Percentiles rank a stretch among this genome's conserved stretches.
Evolutionary conservation across 2,113 vertebrate species (phyloP).

Genomic region (Nyctereutes procyonoides): DNA sequence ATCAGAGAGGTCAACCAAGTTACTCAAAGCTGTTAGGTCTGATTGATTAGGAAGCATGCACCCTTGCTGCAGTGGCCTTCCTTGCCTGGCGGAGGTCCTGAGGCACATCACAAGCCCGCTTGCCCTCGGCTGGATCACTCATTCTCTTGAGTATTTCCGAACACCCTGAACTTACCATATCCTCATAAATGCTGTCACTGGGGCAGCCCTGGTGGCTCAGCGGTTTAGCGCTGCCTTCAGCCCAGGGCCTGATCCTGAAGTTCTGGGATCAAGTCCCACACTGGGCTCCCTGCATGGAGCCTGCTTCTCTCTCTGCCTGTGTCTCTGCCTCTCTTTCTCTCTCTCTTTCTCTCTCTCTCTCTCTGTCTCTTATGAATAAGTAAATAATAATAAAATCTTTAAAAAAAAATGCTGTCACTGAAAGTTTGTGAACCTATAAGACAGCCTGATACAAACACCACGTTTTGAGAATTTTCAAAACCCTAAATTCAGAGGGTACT

Average conservation of each 20-base stretch:
- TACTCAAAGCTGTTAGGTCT: background rate
- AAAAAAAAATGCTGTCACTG: background rate
- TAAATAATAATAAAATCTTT: too few species aligned
- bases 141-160: constrained; percentile 43
- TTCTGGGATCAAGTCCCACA: too few species aligned
- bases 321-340: too few species aligned
- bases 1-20: background rate
- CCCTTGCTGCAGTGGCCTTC: background rate
- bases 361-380: too few species aligned
- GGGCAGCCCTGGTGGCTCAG: too few species aligned
- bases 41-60: background rate
- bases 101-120: background rate
- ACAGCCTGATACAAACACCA: background rate
- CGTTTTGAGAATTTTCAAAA: background rate
- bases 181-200: too few species aligned
- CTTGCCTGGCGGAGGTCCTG: background rate
- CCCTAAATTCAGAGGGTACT: background rate
- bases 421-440: background rate
- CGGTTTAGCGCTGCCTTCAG: too few species aligned
- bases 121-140: background rate
- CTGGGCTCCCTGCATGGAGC: too few species aligned
- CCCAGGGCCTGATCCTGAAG: too few species aligned
- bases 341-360: too few species aligned
- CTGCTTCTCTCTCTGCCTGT: too few species aligned
- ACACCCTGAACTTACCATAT: background rate